Evolutionary conservation across 2,797 vertebrate genomes (phyloP).

Genomic region (Anolis apletophallus): DNA sequence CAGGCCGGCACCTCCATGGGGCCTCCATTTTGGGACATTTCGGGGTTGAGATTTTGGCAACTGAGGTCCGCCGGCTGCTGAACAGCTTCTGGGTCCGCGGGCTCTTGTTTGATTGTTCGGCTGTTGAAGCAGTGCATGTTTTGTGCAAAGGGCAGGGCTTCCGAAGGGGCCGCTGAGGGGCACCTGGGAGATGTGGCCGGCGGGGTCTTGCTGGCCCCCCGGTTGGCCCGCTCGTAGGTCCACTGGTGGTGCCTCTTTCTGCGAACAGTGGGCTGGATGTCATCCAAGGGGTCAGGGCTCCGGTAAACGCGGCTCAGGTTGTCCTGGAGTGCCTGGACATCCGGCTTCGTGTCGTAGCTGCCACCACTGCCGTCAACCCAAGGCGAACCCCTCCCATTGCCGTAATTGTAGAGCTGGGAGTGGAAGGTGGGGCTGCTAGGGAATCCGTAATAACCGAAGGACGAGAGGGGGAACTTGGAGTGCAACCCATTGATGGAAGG

Average conservation of each 20-base stretch:
- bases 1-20: constrained; percentile 62
- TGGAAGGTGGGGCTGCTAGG: constrained; percentile 89
- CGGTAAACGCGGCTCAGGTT: constrained; percentile 82
- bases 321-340: constrained; percentile 84
- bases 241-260: constrained; percentile 80
- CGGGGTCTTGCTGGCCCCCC: constrained; percentile 60
- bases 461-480: constrained; percentile 89
- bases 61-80: constrained; percentile 8
- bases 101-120: constrained; percentile 92
- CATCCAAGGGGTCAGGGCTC: constrained; percentile 72
- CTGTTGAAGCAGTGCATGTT: constrained; percentile 70
- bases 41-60: background rate
- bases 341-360: constrained; percentile 87
- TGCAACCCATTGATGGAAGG: constrained; percentile 92
- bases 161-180: constrained; percentile 59
- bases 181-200: constrained; percentile 50
- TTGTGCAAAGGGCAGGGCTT: constrained; percentile 74
- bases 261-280: constrained; percentile 26
- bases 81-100: constrained; percentile 77
- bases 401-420: constrained; percentile 87
- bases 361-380: constrained; percentile 67
- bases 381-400: constrained; percentile 79
- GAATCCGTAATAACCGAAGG: constrained; percentile 90
- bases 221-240: constrained; percentile 77
- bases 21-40: constrained; percentile 59